phyloP scores from a whole-genome alignment of 2,113 vertebrate species.

The Archocentrus centrarchus region DNA sequence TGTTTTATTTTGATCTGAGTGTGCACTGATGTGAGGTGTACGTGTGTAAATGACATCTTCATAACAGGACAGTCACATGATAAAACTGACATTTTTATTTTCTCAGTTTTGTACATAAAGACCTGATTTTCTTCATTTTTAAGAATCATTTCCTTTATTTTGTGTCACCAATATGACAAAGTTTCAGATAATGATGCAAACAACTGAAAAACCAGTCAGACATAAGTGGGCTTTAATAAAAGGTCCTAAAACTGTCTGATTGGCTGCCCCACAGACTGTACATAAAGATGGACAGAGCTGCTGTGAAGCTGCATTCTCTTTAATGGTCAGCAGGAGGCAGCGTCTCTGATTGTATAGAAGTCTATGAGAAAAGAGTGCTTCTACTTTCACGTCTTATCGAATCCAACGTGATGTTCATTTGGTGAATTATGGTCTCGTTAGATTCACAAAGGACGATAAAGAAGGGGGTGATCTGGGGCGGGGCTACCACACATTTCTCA shows the following conservation, averaged over 20 bases:
- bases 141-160: not conserved
- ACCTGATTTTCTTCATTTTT: not conserved
- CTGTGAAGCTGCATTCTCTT: not conserved
- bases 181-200: too few species aligned
- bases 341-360: too few species aligned
- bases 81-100: not conserved
- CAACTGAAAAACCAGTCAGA: too few species aligned
- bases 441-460: too few species aligned
- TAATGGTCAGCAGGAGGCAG: not conserved
- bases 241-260: too few species aligned
- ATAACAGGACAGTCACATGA: not conserved
- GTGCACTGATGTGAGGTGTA: not conserved
- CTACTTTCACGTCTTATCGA: not conserved
- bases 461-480: too few species aligned
- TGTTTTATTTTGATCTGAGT: not conserved
- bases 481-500: too few species aligned
- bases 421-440: not conserved
- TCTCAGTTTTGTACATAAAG: not conserved
- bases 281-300: too few species aligned
- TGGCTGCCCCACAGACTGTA: too few species aligned
- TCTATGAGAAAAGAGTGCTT: not conserved
- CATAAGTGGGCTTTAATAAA: too few species aligned
- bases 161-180: not conserved
- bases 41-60: too few species aligned
- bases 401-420: not conserved